Base-by-base conservation (phyloP, 2,888 invertebrate genomes). In the Cryptus viduatorius region DNA sequence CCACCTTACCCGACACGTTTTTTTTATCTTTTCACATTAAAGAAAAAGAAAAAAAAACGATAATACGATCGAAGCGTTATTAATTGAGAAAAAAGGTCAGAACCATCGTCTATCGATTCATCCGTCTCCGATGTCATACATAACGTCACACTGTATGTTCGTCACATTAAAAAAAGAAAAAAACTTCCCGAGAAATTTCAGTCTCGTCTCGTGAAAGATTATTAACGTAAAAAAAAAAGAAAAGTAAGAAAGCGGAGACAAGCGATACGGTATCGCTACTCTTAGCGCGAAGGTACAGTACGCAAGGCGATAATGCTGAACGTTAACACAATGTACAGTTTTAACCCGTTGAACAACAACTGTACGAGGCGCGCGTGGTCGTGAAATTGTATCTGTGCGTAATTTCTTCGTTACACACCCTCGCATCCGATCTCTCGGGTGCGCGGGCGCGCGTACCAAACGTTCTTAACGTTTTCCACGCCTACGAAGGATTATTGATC, bases 301-400 rank as follows among this genome's bases (percentile, higher is more conserved):
- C 24, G 29, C 44, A 12, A 29, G 24, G n/a, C 46, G 77, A 69
- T 37, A 19, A 69, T 16, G 59, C 69, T 61, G 31, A 46, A 69
- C 46, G 14, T 19, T 16, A 37, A 77, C 19, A 59, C 37, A n/a
- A 19, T 37, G 44, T 68, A 19, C 37, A 48, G 14, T 69, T 76
- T 24, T 37, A 37, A 53, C 29, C 19, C 59, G 29, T 42, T 29
- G n/a, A 50, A 59, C 29, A 71, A 69, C 48, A 73, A 81, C 42
- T 64, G 68, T 79, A 72, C 24, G 72, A 14, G 42, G 59, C 53
- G 64, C 84, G 82, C 86, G 84, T 84, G 81, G 83, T 76, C 75
- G 81, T 73, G 72, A 75, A 86, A 79, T 69, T 77, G 83, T 76
- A 86, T 78, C 83, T 73, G 79, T 86, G 77, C 64, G 46, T 85